Percentiles rank a stretch among this genome's conserved stretches.
phyloP scores from a whole-genome alignment of 1,140 invertebrate genomes.

The Penaeus japonicus region DNA sequence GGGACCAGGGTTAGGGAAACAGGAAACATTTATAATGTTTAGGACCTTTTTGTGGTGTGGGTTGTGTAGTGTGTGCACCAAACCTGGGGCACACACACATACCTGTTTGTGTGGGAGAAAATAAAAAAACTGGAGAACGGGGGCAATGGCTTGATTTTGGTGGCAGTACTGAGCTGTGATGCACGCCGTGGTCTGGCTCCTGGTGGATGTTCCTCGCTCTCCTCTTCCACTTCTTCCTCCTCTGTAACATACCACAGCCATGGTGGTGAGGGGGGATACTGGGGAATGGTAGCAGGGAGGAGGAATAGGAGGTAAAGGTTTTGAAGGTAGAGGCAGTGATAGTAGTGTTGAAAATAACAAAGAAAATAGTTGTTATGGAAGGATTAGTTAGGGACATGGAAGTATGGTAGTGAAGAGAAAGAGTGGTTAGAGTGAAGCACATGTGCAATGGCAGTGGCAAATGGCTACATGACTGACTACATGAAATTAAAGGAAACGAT shows the following conservation, averaged over 20 bases:
- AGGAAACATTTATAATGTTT: background rate
- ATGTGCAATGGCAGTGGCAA: too few species aligned
- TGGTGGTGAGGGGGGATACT: slow-evolving; percentile 23
- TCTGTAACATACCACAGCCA: slow-evolving; percentile 56
- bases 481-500: too few species aligned
- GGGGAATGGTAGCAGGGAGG: background rate
- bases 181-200: slow-evolving; percentile 83
- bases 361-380: too few species aligned
- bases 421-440: too few species aligned
- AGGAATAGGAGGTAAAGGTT: too few species aligned
- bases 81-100: slow-evolving; percentile 31
- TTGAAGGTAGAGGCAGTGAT: too few species aligned
- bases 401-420: too few species aligned
- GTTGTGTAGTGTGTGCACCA: background rate
- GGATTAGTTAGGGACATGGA: too few species aligned
- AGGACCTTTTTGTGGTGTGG: background rate
- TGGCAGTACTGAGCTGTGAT: slow-evolving; percentile 71
- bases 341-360: too few species aligned
- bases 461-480: too few species aligned
- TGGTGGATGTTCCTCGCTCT: slow-evolving; percentile 72
- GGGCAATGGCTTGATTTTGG: slow-evolving; percentile 73
- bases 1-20: background rate
- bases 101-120: slow-evolving; percentile 66
- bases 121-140: slow-evolving; percentile 73
- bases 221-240: slow-evolving; percentile 66